phyloP scores from a whole-genome alignment of 2,888 invertebrate genomes.

The Monoplex corrugatus region DNA sequence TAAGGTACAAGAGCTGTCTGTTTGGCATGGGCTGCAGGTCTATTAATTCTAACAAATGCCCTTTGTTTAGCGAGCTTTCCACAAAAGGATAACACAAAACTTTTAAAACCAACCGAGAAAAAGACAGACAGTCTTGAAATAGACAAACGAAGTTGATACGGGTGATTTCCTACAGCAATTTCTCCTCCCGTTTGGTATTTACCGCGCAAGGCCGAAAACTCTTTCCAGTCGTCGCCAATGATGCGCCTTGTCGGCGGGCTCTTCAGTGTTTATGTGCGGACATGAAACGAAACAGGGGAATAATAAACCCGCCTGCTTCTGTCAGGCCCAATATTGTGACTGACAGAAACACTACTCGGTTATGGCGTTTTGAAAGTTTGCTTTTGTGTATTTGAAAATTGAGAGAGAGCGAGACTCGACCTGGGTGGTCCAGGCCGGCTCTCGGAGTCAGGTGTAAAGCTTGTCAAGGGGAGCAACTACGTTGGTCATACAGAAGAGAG shows the following conservation, averaged over 20 bases:
- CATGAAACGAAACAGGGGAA: slow-evolving; percentile 40
- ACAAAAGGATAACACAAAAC: no score
- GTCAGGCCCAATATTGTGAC: slow-evolving; percentile 42
- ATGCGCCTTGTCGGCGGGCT: neutral
- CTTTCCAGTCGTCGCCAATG: slow-evolving; percentile 31
- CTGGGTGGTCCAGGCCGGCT: slow-evolving; percentile 19
- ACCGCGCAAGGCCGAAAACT: neutral
- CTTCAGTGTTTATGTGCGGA: slow-evolving; percentile 35
- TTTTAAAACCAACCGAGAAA: no score
- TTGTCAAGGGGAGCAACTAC: slow-evolving; percentile 15
- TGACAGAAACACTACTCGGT: slow-evolving; percentile 39
- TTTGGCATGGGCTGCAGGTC: no score
- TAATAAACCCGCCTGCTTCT: slow-evolving; percentile 35
- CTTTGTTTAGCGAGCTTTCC: no score
- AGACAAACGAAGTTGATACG: no score
- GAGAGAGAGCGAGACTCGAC: neutral
- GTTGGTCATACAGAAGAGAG: neutral
- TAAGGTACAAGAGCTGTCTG: no score
- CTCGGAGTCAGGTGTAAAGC: slow-evolving; percentile 11
- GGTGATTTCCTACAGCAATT: no score
- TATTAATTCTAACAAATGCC: no score
- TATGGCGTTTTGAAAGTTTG: slow-evolving; percentile 43
- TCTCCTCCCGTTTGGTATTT: neutral
- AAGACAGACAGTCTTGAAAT: no score
- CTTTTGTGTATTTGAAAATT: slow-evolving; percentile 43